Conservation (phyloP, 2,797 vertebrate species). For the Sebastes dallii region DNA sequence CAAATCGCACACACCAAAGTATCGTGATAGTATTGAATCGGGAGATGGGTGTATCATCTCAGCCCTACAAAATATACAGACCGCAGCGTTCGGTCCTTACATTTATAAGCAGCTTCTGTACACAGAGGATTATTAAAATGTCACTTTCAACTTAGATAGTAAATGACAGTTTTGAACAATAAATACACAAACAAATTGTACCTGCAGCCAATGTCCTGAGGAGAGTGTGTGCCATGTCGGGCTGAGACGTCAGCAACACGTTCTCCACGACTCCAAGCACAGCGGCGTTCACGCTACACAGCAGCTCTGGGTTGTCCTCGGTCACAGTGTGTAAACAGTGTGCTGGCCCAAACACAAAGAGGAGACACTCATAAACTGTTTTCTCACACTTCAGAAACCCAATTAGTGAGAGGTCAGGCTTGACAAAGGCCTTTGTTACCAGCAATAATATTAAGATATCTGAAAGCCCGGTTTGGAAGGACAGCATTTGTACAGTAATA, state of each 20-base stretch:
- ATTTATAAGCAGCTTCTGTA: background rate
- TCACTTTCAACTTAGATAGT: background rate
- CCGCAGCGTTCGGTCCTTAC: background rate
- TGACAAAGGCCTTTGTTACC: background rate
- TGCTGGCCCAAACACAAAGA: conserved; percentile 75
- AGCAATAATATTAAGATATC: background rate
- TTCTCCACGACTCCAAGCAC: conserved; percentile 85
- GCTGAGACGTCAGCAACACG: conserved; percentile 82
- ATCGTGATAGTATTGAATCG: no score
- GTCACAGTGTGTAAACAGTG: conserved; percentile 96
- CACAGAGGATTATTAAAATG: background rate
- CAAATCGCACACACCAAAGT: no score
- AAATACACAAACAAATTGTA: conserved; percentile 52
- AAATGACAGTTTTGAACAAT: background rate
- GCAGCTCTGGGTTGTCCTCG: conserved; percentile 93
- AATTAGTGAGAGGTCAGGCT: background rate
- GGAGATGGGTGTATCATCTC: no score
- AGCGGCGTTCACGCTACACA: conserved; percentile 82
- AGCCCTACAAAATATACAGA: background rate
- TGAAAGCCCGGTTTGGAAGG: background rate
- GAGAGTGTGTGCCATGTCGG: conserved; percentile 85
- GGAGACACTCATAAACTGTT: background rate
- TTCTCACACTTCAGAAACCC: background rate
- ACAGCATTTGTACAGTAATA: background rate
- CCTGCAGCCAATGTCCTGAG: conserved; percentile 91